Base-by-base conservation (phyloP, 2,797 vertebrate genomes). In the Sternotherus odoratus region DNA sequence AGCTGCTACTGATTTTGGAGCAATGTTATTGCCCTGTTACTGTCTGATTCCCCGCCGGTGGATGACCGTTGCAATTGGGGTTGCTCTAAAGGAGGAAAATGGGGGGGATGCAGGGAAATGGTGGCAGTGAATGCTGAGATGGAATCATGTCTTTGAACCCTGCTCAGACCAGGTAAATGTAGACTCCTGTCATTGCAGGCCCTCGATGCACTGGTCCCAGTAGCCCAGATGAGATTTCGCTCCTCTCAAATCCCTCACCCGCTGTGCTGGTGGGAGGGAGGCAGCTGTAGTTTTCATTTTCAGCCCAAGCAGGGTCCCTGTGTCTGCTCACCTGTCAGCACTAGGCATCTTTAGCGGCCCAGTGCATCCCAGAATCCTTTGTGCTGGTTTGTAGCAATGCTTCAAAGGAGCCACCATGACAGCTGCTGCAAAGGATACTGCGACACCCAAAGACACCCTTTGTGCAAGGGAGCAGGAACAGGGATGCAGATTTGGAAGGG, bases 1-100 rank as follows among this genome's bases (percentile, higher is more conserved):
- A 0, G 12, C 1, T 28, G 26, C 28, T 30, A 1, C 51, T 0
- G 0, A 1, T 19, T 8, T 0, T 0, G 1, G 17, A 26, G 56
- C 0, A 21, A 6, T n/a, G 7, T 57, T 6, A 28, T 63, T 5
- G 15, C 5, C n/a, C 50, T 46, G 49, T 51, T n/a, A 49, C 43
- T 24, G 0, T 8, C 43, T 1, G 0, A 33, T 28, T 36, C 77
- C 57, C 4, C 39, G 12, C 75, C 1, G 0, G 21, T 2, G 8
- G 30, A 30, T 75, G 43, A 26, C 24, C 8, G 43, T 74, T 15
- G 39, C 39, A 43, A 5, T 21, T 66, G 63, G 36, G 36, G 19
- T 10, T 69, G n/a, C 36, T 8, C 9, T 17, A 75, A 46, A 75
- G 36, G 49, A 49, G 43, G 26, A 15, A 46, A 28, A 17, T 12